phyloP scores from a whole-genome alignment of 2,113 vertebrate genomes.

The Eleginops maclovinus region DNA sequence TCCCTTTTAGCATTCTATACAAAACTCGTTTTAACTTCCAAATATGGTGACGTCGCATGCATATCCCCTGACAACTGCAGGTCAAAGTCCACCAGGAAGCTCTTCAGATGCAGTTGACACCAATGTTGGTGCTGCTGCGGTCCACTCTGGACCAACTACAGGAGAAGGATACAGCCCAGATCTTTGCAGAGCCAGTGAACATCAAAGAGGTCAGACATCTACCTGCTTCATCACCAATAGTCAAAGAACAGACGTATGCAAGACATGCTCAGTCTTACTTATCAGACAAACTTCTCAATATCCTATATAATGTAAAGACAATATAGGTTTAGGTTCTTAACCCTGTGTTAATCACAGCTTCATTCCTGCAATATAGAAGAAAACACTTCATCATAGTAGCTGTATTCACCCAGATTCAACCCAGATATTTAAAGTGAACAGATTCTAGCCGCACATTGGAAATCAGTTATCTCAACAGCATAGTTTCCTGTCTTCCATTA shows the following conservation, averaged over 20 bases:
- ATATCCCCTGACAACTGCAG: slow-evolving; percentile 70
- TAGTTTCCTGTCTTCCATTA: background rate
- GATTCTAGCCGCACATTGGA: background rate
- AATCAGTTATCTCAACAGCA: background rate
- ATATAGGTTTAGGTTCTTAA: background rate
- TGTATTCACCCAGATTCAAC: background rate
- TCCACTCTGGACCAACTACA: slow-evolving; percentile 94
- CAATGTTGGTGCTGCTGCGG: slow-evolving; percentile 91
- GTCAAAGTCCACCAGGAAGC: slow-evolving; percentile 94
- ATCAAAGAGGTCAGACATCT: slow-evolving; percentile 88
- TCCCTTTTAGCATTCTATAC: slow-evolving; percentile 8
- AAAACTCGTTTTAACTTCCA: background rate
- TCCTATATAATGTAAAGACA: background rate
- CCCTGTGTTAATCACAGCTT: no score
- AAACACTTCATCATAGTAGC: no score
- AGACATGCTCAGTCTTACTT: background rate
- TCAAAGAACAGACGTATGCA: background rate
- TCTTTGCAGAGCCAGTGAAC: slow-evolving; percentile 93
- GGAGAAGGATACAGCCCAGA: slow-evolving; percentile 94
- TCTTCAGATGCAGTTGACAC: slow-evolving; percentile 93
- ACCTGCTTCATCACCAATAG: background rate
- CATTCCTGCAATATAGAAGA: no score
- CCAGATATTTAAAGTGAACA: background rate
- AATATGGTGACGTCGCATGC: background rate
- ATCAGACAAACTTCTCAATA: background rate